Base-by-base conservation (phyloP, 2,113 vertebrate species). In the Oreotrochilus melanogaster region DNA sequence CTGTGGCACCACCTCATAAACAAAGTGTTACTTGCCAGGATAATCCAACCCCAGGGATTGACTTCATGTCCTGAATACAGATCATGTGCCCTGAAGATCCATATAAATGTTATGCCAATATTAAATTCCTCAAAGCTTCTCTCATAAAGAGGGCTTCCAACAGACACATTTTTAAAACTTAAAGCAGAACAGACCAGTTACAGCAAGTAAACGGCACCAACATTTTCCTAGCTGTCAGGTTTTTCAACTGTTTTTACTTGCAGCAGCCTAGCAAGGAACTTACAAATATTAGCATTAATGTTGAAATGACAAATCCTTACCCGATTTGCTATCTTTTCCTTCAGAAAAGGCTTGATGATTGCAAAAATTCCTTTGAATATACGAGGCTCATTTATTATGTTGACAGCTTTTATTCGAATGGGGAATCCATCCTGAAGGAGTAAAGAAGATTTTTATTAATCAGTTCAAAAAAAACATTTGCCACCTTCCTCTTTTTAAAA, bases 341-440 rank as follows among this genome's bases (percentile, higher is more conserved):
- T 99, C 96, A 99, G 97, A 97, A 99, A 99, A 39, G 99, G 99
- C 92, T 99, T 99, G 94, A 99, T 99, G 95, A 99, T 99, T 67
- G 99, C 99, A 97, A 99, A 99, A 97, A 99, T 99, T 88, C 99
- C 99, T 97, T 99, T 99, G 97, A 99, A 99, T 96, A 99, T 99
- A 80, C 98, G 98, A 43, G 99, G 99, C 92, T 99, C 99, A 56
- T 99, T 99, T 93, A 99, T 99, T 31, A 99, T 98, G 95, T 99
- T 99, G 76, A 99, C 99, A 3, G 99, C 99, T 98, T 99, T 99
- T 98, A 99, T 99, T 98, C 99, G 96, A 98, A 99, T 99, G 39
- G 99, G 99, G 95, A 99, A 99, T 61, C 99, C 99, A 84, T 99
- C 99, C 99, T 99, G 66, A 85, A 82, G 70, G 70, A 31, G 78